Evolutionary conservation across 2,113 vertebrate genomes (phyloP).

Genomic region (Alethe castanea): DNA sequence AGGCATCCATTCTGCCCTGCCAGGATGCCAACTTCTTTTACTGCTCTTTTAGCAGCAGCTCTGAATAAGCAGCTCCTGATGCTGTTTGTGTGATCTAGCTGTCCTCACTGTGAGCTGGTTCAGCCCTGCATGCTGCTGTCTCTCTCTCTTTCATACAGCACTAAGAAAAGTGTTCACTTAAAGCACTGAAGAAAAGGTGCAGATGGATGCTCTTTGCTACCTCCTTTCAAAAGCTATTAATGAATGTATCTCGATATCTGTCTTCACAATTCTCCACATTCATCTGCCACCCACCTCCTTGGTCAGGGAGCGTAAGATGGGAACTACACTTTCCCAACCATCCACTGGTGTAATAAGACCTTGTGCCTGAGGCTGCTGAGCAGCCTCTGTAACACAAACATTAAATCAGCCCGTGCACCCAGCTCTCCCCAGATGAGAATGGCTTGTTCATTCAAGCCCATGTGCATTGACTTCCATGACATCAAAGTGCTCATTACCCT

Average conservation of each 20-base stretch:
- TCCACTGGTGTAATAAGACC: not conserved
- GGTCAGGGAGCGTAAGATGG: not conserved
- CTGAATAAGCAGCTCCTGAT: not conserved
- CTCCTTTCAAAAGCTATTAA: not conserved
- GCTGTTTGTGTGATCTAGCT: not conserved
- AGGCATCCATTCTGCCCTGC: slow-evolving; percentile 1
- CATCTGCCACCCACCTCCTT: not conserved
- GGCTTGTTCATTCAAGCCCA: not conserved
- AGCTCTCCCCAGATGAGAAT: not conserved
- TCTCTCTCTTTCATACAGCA: rapidly evolving
- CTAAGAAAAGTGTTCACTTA: not conserved
- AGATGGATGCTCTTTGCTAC: not conserved
- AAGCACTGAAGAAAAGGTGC: not conserved
- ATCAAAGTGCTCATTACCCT: not conserved
- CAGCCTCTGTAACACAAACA: not conserved
- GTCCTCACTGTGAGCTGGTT: not conserved
- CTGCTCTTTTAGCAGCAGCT: not conserved
- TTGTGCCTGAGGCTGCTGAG: not conserved
- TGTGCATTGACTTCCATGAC: not conserved
- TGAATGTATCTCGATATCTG: not conserved
- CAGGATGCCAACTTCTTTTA: not conserved
- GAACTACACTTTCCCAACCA: not conserved
- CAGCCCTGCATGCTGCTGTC: not conserved
- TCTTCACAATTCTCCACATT: not conserved
- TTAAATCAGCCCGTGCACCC: not conserved